Evolutionary conservation across 2,888 invertebrate genomes (phyloP).

Genomic region (Salticus scenicus): DNA sequence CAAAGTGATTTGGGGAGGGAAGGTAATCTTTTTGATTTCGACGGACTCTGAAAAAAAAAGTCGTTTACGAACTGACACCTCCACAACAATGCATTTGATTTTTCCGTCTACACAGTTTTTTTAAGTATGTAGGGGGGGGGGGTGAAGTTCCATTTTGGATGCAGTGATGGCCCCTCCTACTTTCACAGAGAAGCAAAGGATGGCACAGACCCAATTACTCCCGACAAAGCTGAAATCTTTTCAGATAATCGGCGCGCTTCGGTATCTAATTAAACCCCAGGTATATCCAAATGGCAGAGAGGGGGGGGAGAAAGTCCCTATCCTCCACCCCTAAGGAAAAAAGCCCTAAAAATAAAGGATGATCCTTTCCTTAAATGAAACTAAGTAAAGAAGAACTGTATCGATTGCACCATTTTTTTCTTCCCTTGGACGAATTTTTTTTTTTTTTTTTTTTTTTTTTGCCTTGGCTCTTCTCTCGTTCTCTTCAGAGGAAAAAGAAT

Average conservation of each 20-base stretch:
- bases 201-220: conserved; percentile 53
- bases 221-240: conserved; percentile 62
- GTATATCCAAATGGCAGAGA: conserved; percentile 37
- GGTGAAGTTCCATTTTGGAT: background rate
- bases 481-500: conserved; percentile 11
- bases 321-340: conserved; percentile 11
- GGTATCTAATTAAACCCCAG: conserved; percentile 67
- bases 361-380: conserved; percentile 69
- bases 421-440: conserved; percentile 26
- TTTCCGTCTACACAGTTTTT: background rate
- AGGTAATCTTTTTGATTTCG: too few species aligned
- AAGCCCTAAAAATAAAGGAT: conserved; percentile 58
- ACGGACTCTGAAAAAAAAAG: too few species aligned
- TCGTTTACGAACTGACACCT: background rate
- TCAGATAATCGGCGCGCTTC: conserved; percentile 58
- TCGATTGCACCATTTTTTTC: conserved; percentile 64
- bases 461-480: background rate
- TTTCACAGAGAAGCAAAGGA: background rate
- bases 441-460: conserved; percentile 10
- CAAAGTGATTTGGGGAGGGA: too few species aligned
- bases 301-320: conserved; percentile 1
- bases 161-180: background rate
- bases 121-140: background rate
- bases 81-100: conserved; percentile 15
- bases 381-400: conserved; percentile 68